Conservation (phyloP, 1,140 invertebrate species). For the Danaus melanippus region DNA sequence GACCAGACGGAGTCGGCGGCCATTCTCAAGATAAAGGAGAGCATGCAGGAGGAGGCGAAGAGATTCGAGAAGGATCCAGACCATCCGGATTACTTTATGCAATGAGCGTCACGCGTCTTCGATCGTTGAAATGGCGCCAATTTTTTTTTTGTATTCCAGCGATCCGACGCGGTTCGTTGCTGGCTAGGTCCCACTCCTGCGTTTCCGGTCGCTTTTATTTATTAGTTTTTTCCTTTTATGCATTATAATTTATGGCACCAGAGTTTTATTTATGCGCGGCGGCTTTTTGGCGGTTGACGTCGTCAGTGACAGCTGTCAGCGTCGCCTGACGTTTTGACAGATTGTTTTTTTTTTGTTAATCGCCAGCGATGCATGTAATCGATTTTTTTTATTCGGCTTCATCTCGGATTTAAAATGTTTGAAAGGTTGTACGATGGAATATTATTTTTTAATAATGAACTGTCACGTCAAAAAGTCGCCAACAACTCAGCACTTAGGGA, state of each 20-base stretch:
- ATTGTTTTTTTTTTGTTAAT: constrained; percentile 1
- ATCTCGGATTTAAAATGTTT: background rate
- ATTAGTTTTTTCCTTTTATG: constrained; percentile 19
- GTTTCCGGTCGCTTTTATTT: constrained; percentile 34
- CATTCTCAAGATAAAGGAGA: constrained; percentile 99
- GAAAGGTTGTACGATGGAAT: background rate
- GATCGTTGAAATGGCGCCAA: constrained; percentile 33
- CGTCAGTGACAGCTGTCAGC: background rate
- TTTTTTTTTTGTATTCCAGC: constrained; percentile 30
- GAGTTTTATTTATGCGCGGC: constrained; percentile 7
- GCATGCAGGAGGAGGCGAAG: constrained; percentile 99
- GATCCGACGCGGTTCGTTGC: constrained; percentile 36
- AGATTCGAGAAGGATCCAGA: constrained; percentile 99
- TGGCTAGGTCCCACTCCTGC: constrained; percentile 16
- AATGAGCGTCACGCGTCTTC: constrained; percentile 68
- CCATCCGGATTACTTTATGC: constrained; percentile 97
- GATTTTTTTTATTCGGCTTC: background rate
- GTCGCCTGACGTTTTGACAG: too few relatives aligned
- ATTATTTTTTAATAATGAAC: constrained; percentile 5
- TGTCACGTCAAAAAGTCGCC: constrained; percentile 7
- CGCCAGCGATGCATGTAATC: background rate
- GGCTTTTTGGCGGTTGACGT: constrained; percentile 17
- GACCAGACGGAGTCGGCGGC: constrained; percentile 98
- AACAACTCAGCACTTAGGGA: constrained; percentile 8
- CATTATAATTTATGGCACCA: constrained; percentile 23